Base-by-base conservation (phyloP, 37 sponge, comb jelly and placozoan genomes). In the Spongilla lacustris region DNA sequence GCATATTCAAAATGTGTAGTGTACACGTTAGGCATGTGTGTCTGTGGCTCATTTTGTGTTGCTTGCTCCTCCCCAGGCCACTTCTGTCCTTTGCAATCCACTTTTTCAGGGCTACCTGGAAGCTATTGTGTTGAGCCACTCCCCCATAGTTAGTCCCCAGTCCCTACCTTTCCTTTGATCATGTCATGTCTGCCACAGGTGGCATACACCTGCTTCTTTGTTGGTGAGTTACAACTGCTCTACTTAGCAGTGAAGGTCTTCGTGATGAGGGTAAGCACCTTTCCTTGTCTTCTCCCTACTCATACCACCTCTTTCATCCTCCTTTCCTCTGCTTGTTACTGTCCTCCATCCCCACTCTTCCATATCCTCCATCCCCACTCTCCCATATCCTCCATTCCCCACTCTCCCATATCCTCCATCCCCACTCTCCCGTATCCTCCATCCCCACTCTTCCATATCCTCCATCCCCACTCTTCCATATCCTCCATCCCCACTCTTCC, bases 171-270 rank as follows among this genome's bases (percentile, higher is more conserved):
- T 1, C n/a, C 76, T 17, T 13, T 25, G 73, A 17, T 26, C 32
- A 26, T 75, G 76, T 75, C 24, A 2, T 75, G 24, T 35, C 38
- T 58, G 19, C 58, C 46, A 25, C 58, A 83, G 83, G 27, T 8
- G 0, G 21, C 58, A 14, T 17, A 74, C 50, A 31, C 66, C 6
- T 74, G 67, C 49, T 50, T 67, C 41, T 30, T 32, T 0, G 74
- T 74, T 66, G 37, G 73, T 26, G 73, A 84, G 31, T 25, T 78
- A 31, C 32, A 66, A 12, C 50, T 83, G 0, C 68, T 89, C 49
- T 66, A 84, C 67, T 71, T 46, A 23, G 36, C 58, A 76, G 81
- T 88, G 24, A 80, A 88, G 33, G 36, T 92, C 37, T 82, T 78
- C 41, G 78, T 66, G 2, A 46, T 82, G 68, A 41, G 66, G 87